These are phyloP conservation scores for Oreochromis mossambicus DNA, from an alignment of 2,797 vertebrate species.

Conservation along the genomic window DNA sequence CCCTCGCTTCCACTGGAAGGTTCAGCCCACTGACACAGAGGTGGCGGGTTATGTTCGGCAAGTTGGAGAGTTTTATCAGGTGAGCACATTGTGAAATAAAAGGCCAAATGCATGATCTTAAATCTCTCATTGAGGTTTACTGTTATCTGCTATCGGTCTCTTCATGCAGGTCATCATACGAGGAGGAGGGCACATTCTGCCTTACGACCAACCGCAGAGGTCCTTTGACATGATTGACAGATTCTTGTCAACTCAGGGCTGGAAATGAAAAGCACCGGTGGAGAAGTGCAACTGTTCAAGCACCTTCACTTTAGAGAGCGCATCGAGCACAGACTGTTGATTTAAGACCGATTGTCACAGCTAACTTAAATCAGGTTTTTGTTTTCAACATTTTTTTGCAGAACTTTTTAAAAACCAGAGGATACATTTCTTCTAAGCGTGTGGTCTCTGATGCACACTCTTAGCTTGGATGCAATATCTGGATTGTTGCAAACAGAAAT, in stretches of 20 bases:
- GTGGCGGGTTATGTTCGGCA: slow-evolving; percentile 86
- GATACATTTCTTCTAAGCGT: background rate
- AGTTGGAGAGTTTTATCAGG: slow-evolving; percentile 83
- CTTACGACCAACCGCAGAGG: slow-evolving; percentile 82
- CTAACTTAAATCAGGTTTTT: background rate
- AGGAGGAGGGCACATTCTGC: slow-evolving; percentile 84
- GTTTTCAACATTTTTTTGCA: background rate
- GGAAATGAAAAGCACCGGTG: slow-evolving; percentile 12
- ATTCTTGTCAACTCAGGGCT: slow-evolving; percentile 79
- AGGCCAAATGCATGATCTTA: background rate
- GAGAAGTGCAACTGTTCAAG: background rate
- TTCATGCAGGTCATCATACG: slow-evolving; percentile 79
- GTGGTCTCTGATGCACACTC: background rate
- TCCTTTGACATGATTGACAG: slow-evolving; percentile 86
- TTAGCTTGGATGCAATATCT: background rate
- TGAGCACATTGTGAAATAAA: slow-evolving; percentile 28
- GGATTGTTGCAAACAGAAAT: background rate
- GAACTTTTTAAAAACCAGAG: background rate
- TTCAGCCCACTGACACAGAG: slow-evolving; percentile 79
- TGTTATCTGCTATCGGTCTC: background rate
- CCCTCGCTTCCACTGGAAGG: slow-evolving; percentile 79
- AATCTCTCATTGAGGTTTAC: background rate
- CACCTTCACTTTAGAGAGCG: background rate
- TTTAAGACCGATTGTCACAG: slow-evolving; percentile 22
- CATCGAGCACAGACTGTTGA: background rate